These are phyloP conservation scores for Zoanthus solanderi DNA, from an alignment of 92 coral and sea anemone species.

Conservation along the genomic window DNA sequence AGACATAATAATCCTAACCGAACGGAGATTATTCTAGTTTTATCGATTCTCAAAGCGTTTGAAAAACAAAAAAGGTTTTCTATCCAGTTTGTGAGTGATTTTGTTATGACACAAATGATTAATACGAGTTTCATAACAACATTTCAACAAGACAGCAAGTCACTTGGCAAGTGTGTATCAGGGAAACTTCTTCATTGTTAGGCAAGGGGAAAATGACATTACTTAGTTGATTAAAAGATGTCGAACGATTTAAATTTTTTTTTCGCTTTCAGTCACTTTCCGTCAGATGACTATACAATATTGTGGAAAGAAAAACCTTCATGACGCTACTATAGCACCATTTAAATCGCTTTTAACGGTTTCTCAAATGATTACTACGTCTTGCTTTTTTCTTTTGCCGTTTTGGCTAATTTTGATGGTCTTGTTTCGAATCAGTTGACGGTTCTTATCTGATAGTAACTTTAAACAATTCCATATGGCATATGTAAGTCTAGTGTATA, in stretches of 20 bases:
- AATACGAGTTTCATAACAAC: too few species aligned
- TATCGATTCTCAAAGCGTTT: neutral
- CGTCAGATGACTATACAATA: too few species aligned
- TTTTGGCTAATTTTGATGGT: slow-evolving; percentile 18
- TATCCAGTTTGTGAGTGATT: neutral
- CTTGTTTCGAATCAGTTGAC: slow-evolving; percentile 33
- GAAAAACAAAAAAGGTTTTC: neutral
- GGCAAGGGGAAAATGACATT: too few species aligned
- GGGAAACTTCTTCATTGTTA: too few species aligned
- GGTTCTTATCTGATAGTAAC: slow-evolving; percentile 37
- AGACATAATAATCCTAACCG: neutral
- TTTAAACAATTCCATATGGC: slow-evolving; percentile 23
- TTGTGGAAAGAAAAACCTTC: too few species aligned
- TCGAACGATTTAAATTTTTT: too few species aligned
- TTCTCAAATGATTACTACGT: neutral
- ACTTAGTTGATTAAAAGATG: too few species aligned
- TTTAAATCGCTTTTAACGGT: slow-evolving; percentile 4
- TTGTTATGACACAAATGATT: too few species aligned
- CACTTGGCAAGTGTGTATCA: too few species aligned
- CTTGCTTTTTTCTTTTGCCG: slow-evolving; percentile 5
- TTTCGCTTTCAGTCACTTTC: too few species aligned
- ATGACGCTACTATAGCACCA: neutral
- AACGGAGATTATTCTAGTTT: neutral
- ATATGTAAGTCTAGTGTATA: slow-evolving; percentile 22
- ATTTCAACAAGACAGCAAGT: neutral